phyloP scores from a whole-genome alignment of 2,888 invertebrate species.

The Bruchidius siliquastri region DNA sequence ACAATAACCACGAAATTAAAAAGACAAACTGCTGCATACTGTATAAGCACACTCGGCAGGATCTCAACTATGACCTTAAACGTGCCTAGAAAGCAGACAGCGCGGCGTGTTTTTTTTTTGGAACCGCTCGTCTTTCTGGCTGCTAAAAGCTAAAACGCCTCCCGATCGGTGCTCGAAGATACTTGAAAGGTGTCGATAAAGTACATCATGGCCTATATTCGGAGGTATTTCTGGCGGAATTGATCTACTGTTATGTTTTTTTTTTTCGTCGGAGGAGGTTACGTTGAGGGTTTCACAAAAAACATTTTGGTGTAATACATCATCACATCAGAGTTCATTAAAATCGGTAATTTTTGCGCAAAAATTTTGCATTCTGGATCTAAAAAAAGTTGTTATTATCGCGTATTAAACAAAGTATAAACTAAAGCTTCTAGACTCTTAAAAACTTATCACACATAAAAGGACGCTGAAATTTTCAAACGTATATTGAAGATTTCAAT shows the following conservation, averaged over 20 bases:
- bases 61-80: conserved; percentile 28
- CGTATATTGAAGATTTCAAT: no score
- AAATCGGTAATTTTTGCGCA: no score
- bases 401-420: no score
- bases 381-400: no score
- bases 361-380: no score
- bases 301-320: no score
- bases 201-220: neutral
- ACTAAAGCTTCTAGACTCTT: no score
- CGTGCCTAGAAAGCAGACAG: conserved; percentile 22
- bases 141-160: neutral
- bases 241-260: neutral
- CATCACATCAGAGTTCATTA: no score
- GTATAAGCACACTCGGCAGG: neutral
- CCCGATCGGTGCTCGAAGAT: neutral
- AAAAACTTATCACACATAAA: no score
- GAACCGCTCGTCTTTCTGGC: neutral
- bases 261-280: neutral
- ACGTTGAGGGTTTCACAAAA: neutral
- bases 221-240: neutral
- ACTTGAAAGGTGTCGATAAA: neutral
- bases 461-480: no score
- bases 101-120: conserved; percentile 14
- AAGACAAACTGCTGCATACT: no score
- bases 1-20: no score